These are phyloP conservation scores for Australoheros facetus DNA, from an alignment of 2,797 vertebrate genomes.

Conservation along the genomic window DNA sequence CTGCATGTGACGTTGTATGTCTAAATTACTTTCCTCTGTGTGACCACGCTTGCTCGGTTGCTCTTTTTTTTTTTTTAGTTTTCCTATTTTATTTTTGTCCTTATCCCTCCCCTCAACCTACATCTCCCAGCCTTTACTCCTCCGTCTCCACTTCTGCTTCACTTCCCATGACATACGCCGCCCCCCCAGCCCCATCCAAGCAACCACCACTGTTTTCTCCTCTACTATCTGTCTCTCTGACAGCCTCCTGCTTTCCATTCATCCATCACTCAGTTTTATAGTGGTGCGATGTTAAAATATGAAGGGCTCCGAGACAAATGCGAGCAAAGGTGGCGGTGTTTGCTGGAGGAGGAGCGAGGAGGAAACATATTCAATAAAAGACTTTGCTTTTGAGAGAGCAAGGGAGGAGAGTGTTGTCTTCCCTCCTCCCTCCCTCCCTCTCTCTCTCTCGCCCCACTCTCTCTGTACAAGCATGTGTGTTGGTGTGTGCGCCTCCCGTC, in stretches of 20 bases:
- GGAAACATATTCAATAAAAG: constrained; percentile 62
- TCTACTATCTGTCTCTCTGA: constrained; percentile 39
- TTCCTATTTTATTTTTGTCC: constrained; percentile 49
- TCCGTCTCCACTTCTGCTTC: constrained; percentile 67
- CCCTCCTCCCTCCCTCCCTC: constrained; percentile 38
- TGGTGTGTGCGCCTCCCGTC: constrained; percentile 65
- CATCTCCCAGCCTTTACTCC: constrained; percentile 50
- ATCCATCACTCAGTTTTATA: constrained; percentile 59
- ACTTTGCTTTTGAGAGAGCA: constrained; percentile 66
- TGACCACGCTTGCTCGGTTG: constrained; percentile 33
- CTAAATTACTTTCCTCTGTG: constrained; percentile 32
- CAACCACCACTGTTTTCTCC: constrained; percentile 28
- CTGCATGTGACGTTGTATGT: constrained; percentile 1
- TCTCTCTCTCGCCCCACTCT: constrained; percentile 38
- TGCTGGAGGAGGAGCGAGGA: constrained; percentile 28
- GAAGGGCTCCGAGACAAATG: constrained; percentile 53
- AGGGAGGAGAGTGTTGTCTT: constrained; percentile 58
- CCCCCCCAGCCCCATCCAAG: not conserved
- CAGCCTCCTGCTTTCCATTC: constrained; percentile 46
- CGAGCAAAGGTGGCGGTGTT: constrained; percentile 24
- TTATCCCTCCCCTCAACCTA: constrained; percentile 47
- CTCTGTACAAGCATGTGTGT: constrained; percentile 63
- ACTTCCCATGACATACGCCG: constrained; percentile 56
- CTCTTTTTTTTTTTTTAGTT: constrained; percentile 38
- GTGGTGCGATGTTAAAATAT: constrained; percentile 54